Evolutionary conservation across 2,888 invertebrate genomes (phyloP).

Genomic region (Aproaerema taeniolella): DNA sequence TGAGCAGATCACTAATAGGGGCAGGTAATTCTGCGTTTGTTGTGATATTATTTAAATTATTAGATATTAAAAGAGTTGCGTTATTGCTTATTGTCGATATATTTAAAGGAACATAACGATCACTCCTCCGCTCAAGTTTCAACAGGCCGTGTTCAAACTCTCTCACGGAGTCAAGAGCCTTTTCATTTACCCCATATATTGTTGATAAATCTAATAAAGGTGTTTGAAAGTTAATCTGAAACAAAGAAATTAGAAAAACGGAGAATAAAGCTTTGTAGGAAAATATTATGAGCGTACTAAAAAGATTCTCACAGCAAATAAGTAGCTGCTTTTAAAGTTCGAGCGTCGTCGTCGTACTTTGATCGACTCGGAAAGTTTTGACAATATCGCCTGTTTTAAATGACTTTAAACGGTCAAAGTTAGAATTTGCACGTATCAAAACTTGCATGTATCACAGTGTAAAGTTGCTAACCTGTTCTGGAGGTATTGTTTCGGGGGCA

Average conservation of each 20-base stretch:
- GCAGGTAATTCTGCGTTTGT: neutral
- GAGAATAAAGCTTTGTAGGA: neutral
- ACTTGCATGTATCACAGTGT: constrained; percentile 17
- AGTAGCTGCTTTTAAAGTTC: no score
- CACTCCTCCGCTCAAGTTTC: constrained; percentile 37
- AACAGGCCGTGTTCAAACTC: constrained; percentile 41
- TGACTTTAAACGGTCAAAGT: constrained; percentile 1
- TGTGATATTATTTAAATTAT: constrained; percentile 7
- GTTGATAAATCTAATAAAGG: constrained; percentile 53
- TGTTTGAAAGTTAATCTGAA: constrained; percentile 56
- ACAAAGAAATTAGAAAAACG: neutral
- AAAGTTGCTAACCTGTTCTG: constrained; percentile 46
- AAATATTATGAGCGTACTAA: neutral
- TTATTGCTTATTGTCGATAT: constrained; percentile 3
- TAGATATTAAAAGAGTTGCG: no score
- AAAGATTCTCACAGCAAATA: neutral
- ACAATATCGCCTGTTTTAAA: constrained; percentile 4
- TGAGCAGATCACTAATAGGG: neutral
- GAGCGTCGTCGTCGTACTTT: no score
- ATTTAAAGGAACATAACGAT: constrained; percentile 38
- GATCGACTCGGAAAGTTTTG: constrained; percentile 6
- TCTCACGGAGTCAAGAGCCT: constrained; percentile 35
- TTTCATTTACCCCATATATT: constrained; percentile 50
- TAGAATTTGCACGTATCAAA: constrained; percentile 8
- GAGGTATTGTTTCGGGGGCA: constrained; percentile 37